Conservation (phyloP, 1,140 invertebrate genomes). For the Philotrypesis tridentata region DNA sequence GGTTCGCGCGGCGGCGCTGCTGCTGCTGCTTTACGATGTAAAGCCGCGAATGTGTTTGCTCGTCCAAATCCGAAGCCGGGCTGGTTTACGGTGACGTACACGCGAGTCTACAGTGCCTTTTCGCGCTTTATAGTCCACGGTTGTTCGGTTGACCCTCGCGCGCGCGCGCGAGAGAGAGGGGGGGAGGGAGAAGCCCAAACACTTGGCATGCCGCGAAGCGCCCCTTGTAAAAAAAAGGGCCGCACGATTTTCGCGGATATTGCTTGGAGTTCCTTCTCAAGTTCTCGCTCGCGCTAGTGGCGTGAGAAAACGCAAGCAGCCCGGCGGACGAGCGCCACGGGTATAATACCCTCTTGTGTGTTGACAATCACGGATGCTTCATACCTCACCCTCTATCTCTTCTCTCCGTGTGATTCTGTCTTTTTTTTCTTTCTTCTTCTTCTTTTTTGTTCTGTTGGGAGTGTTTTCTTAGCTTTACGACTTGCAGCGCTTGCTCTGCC, state of each 20-base stretch:
- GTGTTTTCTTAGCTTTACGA: neutral
- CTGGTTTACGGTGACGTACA: constrained; percentile 62
- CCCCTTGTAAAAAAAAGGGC: constrained; percentile 13
- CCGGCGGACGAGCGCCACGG: neutral
- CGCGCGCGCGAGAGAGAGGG: no score
- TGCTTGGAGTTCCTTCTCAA: neutral
- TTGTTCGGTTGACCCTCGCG: constrained; percentile 50
- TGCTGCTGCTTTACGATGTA: constrained; percentile 58
- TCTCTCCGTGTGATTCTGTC: neutral
- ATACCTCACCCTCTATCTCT: constrained; percentile 4
- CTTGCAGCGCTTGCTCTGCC: neutral
- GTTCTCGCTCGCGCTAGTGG: neutral
- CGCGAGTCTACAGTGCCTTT: constrained; percentile 37
- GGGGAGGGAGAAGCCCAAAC: no score
- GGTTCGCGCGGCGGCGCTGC: neutral
- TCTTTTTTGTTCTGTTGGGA: no score
- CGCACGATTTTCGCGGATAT: constrained; percentile 18
- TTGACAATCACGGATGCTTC: constrained; percentile 25
- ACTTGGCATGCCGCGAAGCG: neutral
- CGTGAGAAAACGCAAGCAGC: neutral
- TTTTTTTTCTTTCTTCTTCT: neutral
- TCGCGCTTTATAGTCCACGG: constrained; percentile 59
- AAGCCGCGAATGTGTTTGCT: constrained; percentile 63
- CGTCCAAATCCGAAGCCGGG: constrained; percentile 56
- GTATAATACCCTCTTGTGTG: neutral